Conservation (phyloP, 2,888 invertebrate species). For the Sisyra nigra region DNA sequence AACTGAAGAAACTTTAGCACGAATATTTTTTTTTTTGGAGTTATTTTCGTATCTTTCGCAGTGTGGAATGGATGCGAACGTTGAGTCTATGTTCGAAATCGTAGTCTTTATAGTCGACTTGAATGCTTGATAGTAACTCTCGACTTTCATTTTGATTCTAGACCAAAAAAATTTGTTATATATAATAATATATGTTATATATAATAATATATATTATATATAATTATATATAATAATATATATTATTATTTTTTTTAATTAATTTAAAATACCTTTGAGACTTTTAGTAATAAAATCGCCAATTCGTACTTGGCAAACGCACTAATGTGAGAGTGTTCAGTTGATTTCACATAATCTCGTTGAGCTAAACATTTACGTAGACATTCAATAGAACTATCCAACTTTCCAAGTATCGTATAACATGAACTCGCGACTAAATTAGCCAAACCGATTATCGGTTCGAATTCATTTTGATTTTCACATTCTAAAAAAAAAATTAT, state of each 20-base stretch:
- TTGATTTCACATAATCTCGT: constrained; percentile 16
- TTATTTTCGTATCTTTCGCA: constrained; percentile 20
- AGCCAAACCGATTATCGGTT: constrained; percentile 38
- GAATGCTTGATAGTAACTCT: constrained; percentile 28
- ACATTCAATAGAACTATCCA: constrained; percentile 21
- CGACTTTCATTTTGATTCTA: constrained; percentile 37
- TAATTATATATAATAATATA: too few relatives aligned
- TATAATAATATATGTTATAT: too few relatives aligned
- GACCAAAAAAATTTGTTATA: constrained; percentile 15
- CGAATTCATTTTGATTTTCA: constrained; percentile 19
- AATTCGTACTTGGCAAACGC: constrained; percentile 49
- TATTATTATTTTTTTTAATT: too few relatives aligned
- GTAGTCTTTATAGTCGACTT: constrained; percentile 40
- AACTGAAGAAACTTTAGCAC: not conserved
- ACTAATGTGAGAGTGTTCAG: constrained; percentile 37
- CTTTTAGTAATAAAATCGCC: constrained; percentile 31
- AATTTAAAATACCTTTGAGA: constrained; percentile 25
- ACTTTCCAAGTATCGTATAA: constrained; percentile 27
- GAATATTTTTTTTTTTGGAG: constrained; percentile 9
- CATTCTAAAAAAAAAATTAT: constrained; percentile 24
- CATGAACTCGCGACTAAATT: constrained; percentile 35
- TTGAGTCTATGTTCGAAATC: constrained; percentile 49
- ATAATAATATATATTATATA: too few relatives aligned
- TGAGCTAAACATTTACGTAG: constrained; percentile 25
- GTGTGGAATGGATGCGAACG: constrained; percentile 40